Percentiles rank a stretch among this genome's conserved stretches.
These are phyloP conservation scores for Mobula hypostoma DNA, from an alignment of 2,113 vertebrate genomes.

Conservation along the genomic window DNA sequence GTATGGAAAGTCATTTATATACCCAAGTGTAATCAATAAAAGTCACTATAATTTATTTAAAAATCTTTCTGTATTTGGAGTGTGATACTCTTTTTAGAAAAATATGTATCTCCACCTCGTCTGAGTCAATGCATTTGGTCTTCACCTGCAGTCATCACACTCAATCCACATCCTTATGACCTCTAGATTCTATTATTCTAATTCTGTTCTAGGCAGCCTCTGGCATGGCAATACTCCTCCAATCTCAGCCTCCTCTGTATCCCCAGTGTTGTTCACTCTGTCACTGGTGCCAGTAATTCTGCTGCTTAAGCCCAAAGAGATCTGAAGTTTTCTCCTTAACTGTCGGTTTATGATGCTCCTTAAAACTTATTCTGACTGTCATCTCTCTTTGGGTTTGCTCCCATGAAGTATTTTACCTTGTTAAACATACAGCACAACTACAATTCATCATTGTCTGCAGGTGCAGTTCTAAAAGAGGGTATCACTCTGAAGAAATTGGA, in stretches of 20 bases:
- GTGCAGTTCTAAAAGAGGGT: not conserved
- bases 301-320: too few species aligned
- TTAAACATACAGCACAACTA: too few species aligned
- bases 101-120: not conserved
- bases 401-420: too few species aligned
- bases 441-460: not conserved
- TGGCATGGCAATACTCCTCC: too few species aligned
- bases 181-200: too few species aligned
- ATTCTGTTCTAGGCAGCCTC: too few species aligned
- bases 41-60: not conserved
- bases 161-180: too few species aligned
- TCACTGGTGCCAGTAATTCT: too few species aligned
- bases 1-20: not conserved
- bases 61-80: not conserved
- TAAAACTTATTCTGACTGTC: not conserved
- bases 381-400: not conserved
- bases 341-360: not conserved
- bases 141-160: too few species aligned
- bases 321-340: too few species aligned
- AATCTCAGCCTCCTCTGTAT: too few species aligned
- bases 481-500: not conserved
- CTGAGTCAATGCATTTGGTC: not conserved
- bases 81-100: not conserved
- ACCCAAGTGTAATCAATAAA: not conserved
- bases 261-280: too few species aligned